phyloP scores from a whole-genome alignment of 2,113 vertebrate genomes.

The Psilopogon haemacephalus region DNA sequence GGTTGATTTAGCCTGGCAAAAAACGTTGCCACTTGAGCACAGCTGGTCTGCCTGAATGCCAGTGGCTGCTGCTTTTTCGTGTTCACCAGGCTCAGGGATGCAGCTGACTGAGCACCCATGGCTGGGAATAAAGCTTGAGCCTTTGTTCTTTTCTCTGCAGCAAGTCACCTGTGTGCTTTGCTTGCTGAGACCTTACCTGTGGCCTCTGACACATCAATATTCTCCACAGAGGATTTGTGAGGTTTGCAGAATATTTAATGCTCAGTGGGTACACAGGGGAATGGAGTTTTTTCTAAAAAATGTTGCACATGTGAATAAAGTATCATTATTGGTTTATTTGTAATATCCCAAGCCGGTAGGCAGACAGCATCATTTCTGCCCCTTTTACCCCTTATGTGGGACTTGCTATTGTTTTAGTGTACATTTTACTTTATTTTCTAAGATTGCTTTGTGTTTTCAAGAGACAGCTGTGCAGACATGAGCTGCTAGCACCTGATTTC shows the following conservation, averaged over 20 bases:
- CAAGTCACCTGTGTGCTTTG: background rate
- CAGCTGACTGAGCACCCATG: background rate
- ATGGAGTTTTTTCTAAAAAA: background rate
- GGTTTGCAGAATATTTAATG: background rate
- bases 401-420: background rate
- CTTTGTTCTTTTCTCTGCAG: background rate
- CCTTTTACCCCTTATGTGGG: background rate
- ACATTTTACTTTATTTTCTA: slow-evolving; percentile 14
- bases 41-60: background rate
- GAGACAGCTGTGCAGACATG: slow-evolving; percentile 21
- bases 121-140: accelerated
- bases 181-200: background rate
- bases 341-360: background rate
- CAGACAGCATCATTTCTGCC: background rate
- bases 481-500: slow-evolving; percentile 22
- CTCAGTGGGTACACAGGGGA: background rate
- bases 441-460: background rate
- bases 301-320: background rate
- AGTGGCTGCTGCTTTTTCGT: background rate
- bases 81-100: background rate
- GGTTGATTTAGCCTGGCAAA: background rate
- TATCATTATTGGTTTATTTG: background rate
- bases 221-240: background rate
- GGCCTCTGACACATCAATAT: background rate
- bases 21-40: background rate